Conservation (phyloP, 2,113 vertebrate genomes). For the Scalopus aquaticus region DNA sequence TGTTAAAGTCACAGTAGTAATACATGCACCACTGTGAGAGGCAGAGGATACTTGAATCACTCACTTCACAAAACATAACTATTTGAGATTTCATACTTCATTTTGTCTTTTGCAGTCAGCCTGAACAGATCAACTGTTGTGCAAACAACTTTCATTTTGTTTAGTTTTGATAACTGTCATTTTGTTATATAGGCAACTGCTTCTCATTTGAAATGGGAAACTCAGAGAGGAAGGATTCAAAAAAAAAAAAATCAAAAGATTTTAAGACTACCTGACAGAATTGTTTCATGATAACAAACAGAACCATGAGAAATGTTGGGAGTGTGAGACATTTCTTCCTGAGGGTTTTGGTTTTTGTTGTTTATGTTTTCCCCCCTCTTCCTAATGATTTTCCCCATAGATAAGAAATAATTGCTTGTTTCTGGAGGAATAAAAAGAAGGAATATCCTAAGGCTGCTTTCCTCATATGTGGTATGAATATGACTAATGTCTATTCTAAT, state of each 20-base stretch:
- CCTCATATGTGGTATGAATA: constrained; percentile 47
- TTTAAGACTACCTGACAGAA: background rate
- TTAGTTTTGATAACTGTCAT: constrained; percentile 42
- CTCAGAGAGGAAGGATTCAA: background rate
- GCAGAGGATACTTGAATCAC: background rate
- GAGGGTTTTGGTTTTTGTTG: background rate
- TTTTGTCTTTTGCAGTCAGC: background rate
- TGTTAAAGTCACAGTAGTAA: background rate
- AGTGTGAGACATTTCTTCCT: background rate
- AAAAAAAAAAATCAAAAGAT: background rate
- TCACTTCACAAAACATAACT: background rate
- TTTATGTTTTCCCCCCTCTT: background rate
- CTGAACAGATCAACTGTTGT: background rate
- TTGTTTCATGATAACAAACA: background rate
- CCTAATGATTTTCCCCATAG: background rate
- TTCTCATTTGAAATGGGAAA: constrained; percentile 38
- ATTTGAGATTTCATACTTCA: background rate
- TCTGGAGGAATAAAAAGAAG: constrained; percentile 43
- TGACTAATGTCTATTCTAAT: constrained; percentile 67
- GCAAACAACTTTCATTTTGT: constrained; percentile 41
- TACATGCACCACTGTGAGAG: background rate
- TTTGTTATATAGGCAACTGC: background rate
- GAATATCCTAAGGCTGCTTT: constrained; percentile 32
- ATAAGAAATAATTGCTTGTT: constrained; percentile 62
- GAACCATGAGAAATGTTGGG: background rate